Conservation (phyloP, 2,797 vertebrate species). For the Crocidura indochinensis region DNA sequence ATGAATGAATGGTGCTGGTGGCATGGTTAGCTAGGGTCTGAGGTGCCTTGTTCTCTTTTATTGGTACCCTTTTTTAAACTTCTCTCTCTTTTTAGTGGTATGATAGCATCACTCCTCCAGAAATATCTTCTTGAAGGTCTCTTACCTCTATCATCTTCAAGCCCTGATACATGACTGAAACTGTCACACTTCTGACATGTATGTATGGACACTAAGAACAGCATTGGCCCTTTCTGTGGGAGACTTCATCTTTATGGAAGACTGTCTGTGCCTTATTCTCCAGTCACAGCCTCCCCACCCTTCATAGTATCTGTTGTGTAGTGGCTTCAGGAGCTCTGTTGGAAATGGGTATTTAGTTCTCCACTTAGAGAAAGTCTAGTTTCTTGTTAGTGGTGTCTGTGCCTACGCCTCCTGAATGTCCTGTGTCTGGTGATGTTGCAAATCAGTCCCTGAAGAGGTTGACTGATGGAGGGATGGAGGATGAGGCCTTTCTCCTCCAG, state of each 20-base stretch:
- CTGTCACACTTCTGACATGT: background rate
- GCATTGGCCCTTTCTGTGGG: background rate
- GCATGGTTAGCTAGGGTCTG: background rate
- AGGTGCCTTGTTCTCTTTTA: background rate
- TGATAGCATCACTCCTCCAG: too few species aligned
- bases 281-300: too few species aligned
- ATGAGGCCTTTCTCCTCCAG: too few species aligned
- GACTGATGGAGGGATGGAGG: too few species aligned
- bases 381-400: background rate
- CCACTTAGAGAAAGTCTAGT: background rate
- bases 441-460: background rate
- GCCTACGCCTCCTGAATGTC: background rate
- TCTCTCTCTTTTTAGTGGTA: too few species aligned
- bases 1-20: background rate
- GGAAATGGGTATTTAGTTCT: background rate
- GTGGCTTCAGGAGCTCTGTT: background rate
- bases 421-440: background rate
- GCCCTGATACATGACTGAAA: background rate
- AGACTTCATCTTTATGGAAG: too few species aligned
- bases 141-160: background rate
- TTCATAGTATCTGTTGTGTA: background rate
- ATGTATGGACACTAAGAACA: background rate
- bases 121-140: background rate
- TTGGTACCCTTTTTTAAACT: background rate
- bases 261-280: background rate